Conservation (phyloP, 2,113 vertebrate species). For the Strigops habroptila region DNA sequence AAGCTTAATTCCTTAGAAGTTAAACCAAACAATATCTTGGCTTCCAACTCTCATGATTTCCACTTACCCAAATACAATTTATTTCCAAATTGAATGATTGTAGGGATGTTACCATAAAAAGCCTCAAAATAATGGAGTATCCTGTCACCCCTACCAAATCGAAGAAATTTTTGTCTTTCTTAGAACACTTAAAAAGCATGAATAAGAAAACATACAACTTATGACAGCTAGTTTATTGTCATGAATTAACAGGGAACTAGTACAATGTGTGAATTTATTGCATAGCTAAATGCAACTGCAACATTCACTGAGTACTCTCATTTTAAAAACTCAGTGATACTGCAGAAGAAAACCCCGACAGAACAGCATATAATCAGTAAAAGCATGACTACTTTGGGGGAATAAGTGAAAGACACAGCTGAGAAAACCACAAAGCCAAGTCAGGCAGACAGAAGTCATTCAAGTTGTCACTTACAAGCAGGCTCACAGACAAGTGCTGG, state of each 20-base stretch:
- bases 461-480: rapidly evolving
- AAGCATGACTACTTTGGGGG: not conserved
- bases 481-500: rapidly evolving
- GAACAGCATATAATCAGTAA: not conserved
- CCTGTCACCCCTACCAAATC: not conserved
- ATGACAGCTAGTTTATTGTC: not conserved
- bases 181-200: not conserved
- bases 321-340: not conserved
- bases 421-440: not conserved
- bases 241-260: not conserved
- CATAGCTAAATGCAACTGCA: not conserved
- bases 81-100: not conserved
- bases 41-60: not conserved
- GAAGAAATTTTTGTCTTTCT: not conserved
- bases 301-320: not conserved
- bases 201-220: not conserved
- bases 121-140: not conserved
- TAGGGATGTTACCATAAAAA: not conserved
- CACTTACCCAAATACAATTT: not conserved
- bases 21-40: not conserved
- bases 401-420: not conserved
- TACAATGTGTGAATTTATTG: not conserved
- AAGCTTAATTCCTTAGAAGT: not conserved
- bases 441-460: not conserved
- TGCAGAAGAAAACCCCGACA: not conserved